Percentiles rank a stretch among this genome's conserved stretches.
Evolutionary conservation across 2,797 vertebrate genomes (phyloP).

Genomic region (Oryzias dopingdopingensis): DNA sequence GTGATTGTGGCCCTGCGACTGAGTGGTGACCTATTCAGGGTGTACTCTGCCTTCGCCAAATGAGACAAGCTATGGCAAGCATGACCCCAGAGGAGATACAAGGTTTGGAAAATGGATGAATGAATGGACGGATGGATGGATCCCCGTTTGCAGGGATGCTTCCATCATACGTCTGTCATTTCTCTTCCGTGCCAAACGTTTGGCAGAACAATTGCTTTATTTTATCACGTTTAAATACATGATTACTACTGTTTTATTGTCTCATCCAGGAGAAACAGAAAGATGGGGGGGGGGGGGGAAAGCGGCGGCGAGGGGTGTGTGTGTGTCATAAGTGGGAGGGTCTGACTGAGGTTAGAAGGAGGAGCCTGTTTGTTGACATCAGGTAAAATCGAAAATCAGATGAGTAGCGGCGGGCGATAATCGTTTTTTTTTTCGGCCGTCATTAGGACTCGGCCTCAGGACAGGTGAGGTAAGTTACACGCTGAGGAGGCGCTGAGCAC

Average conservation of each 20-base stretch:
- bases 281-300: background rate
- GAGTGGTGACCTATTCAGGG: too few relatives aligned
- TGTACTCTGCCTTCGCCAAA: too few relatives aligned
- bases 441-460: slow-evolving; percentile 44
- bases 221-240: background rate
- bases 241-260: background rate
- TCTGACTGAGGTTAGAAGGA: slow-evolving; percentile 42
- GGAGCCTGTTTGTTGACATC: slow-evolving; percentile 84
- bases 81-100: too few relatives aligned
- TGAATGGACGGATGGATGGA: too few relatives aligned
- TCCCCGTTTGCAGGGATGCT: too few relatives aligned
- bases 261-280: background rate
- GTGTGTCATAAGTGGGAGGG: slow-evolving; percentile 26
- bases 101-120: too few relatives aligned
- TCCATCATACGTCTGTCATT: too few relatives aligned
- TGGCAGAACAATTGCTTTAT: background rate
- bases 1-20: too few relatives aligned
- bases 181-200: too few relatives aligned
- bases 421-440: slow-evolving; percentile 23
- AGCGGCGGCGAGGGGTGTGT: background rate
- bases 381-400: slow-evolving; percentile 69
- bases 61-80: too few relatives aligned
- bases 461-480: slow-evolving; percentile 54
- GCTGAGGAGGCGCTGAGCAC: background rate
- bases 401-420: slow-evolving; percentile 56